phyloP scores from a whole-genome alignment of 1,140 invertebrate genomes.

The Andricus grossulariae region DNA sequence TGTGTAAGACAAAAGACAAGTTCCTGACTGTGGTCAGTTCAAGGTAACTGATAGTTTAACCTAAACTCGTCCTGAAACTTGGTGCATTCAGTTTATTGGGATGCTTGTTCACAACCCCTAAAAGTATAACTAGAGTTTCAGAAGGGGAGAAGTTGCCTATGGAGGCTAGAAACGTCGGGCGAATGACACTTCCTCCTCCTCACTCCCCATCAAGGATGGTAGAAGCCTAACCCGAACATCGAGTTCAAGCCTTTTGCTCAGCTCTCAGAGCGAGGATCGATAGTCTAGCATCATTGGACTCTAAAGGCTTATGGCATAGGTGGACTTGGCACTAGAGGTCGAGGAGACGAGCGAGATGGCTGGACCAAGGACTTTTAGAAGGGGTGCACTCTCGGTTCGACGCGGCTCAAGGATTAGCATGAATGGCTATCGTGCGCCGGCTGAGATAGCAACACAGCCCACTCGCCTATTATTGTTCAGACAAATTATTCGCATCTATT shows the following conservation, averaged over 20 bases:
- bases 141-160: conserved; percentile 38
- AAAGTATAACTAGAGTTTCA: conserved; percentile 48
- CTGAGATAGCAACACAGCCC: conserved; percentile 62
- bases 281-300: conserved; percentile 69
- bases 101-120: conserved; percentile 37
- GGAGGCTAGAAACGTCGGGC: conserved; percentile 52
- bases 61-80: conserved; percentile 34
- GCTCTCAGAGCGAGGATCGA: conserved; percentile 63
- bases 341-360: conserved; percentile 35
- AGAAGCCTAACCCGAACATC: conserved; percentile 56
- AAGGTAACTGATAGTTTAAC: too few species aligned
- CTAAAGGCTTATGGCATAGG: conserved; percentile 54
- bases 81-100: conserved; percentile 49
- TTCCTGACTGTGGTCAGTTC: too few species aligned
- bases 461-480: conserved; percentile 63
- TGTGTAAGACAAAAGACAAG: too few species aligned
- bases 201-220: conserved; percentile 41
- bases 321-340: conserved; percentile 39
- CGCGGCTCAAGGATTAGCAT: conserved; percentile 64
- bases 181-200: conserved; percentile 64
- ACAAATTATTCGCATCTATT: conserved; percentile 69
- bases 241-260: conserved; percentile 65
- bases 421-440: conserved; percentile 64
- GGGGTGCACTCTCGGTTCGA: conserved; percentile 42
- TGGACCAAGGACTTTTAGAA: conserved; percentile 54